A percentile compares a stretch with the other conserved stretches of the same genome.
Evolutionary conservation across 1,140 invertebrate genomes (phyloP).

Genomic region (Reticulitermes speratus): DNA sequence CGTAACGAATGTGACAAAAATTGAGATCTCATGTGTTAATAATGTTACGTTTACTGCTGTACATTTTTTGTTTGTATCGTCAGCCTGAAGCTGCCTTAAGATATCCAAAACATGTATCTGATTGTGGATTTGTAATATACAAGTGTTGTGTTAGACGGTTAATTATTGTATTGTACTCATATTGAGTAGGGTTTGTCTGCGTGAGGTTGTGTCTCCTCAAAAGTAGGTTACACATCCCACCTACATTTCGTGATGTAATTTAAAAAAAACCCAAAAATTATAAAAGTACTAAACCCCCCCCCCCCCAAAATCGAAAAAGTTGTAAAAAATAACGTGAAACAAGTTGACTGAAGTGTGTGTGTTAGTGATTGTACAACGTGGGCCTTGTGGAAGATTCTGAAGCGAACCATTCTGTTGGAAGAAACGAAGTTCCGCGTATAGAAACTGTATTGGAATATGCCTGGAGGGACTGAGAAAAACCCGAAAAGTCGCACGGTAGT

Average conservation of each 20-base stretch:
- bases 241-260: conserved; percentile 72
- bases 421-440: conserved; percentile 43
- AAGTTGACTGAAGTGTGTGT: conserved; percentile 31
- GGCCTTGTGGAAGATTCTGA: conserved; percentile 36
- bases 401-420: conserved; percentile 40
- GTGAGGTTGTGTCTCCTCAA: conserved; percentile 59
- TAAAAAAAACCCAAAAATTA: conserved; percentile 70
- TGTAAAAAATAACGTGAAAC: conserved; percentile 44
- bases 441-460: conserved; percentile 36
- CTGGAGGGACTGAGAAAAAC: no score
- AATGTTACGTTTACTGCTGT: no score
- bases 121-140: no score
- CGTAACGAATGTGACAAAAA: no score
- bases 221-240: conserved; percentile 79
- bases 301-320: conserved; percentile 54
- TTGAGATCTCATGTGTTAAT: no score
- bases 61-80: no score
- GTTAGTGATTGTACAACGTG: conserved; percentile 37
- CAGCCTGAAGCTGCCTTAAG: no score
- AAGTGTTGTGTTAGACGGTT: no score
- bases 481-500: no score
- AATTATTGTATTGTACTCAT: conserved; percentile 49
- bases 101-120: no score
- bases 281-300: conserved; percentile 61
- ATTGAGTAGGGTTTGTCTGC: conserved; percentile 57